Conservation (phyloP, 2,113 vertebrate species). For the Eurystomus gularis region DNA sequence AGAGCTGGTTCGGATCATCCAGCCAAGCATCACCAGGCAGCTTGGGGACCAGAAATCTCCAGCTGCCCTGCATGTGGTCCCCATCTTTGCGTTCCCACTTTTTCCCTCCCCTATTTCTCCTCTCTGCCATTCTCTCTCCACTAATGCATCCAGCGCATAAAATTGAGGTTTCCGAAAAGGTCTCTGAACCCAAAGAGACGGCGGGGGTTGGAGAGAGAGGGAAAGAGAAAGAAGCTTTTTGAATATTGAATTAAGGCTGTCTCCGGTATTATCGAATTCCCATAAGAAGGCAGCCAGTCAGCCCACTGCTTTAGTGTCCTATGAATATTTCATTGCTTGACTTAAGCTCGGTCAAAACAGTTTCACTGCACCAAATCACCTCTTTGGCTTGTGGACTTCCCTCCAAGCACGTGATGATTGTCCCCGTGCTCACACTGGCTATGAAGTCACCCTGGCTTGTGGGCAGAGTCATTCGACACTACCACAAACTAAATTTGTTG, state of each 20-base stretch:
- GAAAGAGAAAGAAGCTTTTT: slow-evolving; percentile 55
- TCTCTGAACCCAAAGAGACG: slow-evolving; percentile 47
- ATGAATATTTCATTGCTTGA: slow-evolving; percentile 80
- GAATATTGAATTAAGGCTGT: slow-evolving; percentile 81
- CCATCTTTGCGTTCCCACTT: not conserved
- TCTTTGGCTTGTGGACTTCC: slow-evolving; percentile 25
- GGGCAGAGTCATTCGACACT: not conserved
- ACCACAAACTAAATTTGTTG: not conserved
- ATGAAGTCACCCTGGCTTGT: not conserved
- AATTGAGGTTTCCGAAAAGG: slow-evolving; percentile 67
- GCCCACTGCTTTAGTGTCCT: slow-evolving; percentile 68
- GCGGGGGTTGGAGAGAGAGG: not conserved
- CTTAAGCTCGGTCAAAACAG: slow-evolving; percentile 53
- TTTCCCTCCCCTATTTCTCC: not conserved
- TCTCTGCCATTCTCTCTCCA: not conserved
- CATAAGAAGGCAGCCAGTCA: slow-evolving; percentile 73
- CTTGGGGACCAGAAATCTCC: not conserved
- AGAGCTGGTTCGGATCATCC: not conserved
- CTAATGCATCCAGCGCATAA: slow-evolving; percentile 29
- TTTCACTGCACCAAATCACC: slow-evolving; percentile 43
- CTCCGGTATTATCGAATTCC: slow-evolving; percentile 81
- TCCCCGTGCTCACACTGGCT: not conserved
- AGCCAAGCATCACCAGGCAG: not conserved
- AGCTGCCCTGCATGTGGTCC: not conserved
- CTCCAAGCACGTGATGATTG: not conserved